Percentiles rank a stretch among this genome's conserved stretches.
Evolutionary conservation across 2,113 vertebrate species (phyloP).

Genomic region (Thunnus thynnus): DNA sequence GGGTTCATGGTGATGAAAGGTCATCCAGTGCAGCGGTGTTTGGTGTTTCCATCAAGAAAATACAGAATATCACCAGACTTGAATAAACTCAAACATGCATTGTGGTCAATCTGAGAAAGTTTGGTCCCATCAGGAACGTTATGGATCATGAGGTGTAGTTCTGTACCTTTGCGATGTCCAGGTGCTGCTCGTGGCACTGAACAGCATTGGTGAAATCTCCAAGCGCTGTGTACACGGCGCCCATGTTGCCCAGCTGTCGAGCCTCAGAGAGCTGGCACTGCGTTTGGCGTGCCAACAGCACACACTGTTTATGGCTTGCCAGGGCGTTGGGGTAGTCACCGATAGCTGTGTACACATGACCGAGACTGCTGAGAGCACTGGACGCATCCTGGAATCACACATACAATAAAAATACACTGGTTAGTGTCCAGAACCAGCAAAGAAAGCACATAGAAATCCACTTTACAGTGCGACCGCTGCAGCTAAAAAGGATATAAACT

Average conservation of each 20-base stretch:
- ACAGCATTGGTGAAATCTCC: constrained; percentile 95
- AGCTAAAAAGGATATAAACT: too few species aligned
- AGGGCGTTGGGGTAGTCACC: constrained; percentile 96
- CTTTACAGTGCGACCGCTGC: too few species aligned
- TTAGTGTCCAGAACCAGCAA: background rate
- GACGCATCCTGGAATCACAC: constrained; percentile 90
- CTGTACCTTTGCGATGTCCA: constrained; percentile 90
- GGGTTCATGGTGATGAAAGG: background rate
- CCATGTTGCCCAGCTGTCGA: constrained; percentile 97
- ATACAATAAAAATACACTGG: background rate
- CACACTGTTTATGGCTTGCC: constrained; percentile 98
- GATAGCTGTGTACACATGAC: constrained; percentile 97
- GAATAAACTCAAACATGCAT: background rate
- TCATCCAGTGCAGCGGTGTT: too few species aligned
- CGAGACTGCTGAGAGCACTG: constrained; percentile 94
- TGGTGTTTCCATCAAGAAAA: too few species aligned
- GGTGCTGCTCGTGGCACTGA: constrained; percentile 94
- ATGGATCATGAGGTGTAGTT: too few species aligned
- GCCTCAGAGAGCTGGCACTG: constrained; percentile 94
- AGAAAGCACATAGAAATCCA: background rate
- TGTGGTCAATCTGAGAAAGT: background rate
- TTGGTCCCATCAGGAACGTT: too few species aligned
- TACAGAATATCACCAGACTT: too few species aligned
- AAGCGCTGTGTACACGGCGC: constrained; percentile 97
- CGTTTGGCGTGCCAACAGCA: constrained; percentile 93